phyloP scores from a whole-genome alignment of 2,888 invertebrate genomes.

The Pantelozetes paolii region DNA sequence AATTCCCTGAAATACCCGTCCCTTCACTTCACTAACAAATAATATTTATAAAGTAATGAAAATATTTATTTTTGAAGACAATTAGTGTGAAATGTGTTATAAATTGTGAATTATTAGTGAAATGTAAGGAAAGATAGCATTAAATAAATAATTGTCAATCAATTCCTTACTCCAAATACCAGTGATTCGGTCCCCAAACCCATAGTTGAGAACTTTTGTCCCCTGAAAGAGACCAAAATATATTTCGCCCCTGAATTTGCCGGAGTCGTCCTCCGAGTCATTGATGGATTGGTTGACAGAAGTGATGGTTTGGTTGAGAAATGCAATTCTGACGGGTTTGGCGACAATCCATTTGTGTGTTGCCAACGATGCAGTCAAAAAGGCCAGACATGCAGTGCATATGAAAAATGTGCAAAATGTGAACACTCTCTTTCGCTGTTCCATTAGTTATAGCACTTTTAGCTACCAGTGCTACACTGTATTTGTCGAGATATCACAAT shows the following conservation, averaged over 20 bases:
- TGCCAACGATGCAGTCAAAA: conserved; percentile 73
- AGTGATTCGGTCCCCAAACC: conserved; percentile 71
- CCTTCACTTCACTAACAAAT: background rate
- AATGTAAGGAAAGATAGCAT: background rate
- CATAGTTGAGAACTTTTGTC: conserved; percentile 72
- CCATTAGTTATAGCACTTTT: conserved; percentile 55
- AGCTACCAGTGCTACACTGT: background rate
- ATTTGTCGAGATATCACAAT: background rate
- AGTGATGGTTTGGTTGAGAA: conserved; percentile 24
- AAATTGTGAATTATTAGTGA: background rate
- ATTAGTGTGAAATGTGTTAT: background rate
- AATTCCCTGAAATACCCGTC: conserved; percentile 5
- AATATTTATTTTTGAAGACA: conserved; percentile 5
- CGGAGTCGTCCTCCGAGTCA: conserved; percentile 42
- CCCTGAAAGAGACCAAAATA: conserved; percentile 82
- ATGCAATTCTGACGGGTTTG: conserved; percentile 59
- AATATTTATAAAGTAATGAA: background rate
- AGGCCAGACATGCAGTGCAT: conserved; percentile 69
- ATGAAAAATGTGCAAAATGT: conserved; percentile 76
- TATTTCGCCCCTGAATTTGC: conserved; percentile 49
- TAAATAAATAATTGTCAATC: background rate
- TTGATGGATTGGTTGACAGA: conserved; percentile 15
- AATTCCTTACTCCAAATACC: conserved; percentile 66
- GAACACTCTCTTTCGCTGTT: conserved; percentile 69
- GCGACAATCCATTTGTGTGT: conserved; percentile 80